These are phyloP conservation scores for Trachythela sp. DNA, from an alignment of 64 coral and sea anemone genomes.

Conservation along the genomic window DNA sequence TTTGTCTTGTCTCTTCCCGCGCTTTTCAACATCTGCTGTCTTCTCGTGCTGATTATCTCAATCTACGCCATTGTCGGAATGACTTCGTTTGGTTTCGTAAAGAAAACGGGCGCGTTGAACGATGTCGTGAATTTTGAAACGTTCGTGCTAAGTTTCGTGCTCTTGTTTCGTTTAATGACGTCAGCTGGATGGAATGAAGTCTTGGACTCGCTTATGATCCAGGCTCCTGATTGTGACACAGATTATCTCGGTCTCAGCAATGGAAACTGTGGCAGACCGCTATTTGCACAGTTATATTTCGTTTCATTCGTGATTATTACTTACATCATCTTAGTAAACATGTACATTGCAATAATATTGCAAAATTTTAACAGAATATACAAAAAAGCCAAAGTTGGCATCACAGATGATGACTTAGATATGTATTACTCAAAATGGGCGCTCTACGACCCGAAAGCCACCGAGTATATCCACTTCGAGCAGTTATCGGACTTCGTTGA, in stretches of 20 bases:
- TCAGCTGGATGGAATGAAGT: conserved; percentile 86
- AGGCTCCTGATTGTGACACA: conserved; percentile 64
- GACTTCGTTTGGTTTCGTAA: conserved; percentile 69
- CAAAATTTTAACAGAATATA: conserved; percentile 87
- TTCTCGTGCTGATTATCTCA: conserved; percentile 74
- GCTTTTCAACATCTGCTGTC: conserved; percentile 74
- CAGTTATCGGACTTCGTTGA: conserved; percentile 83
- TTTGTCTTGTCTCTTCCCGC: conserved; percentile 83
- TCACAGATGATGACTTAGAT: conserved; percentile 90
- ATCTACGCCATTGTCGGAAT: conserved; percentile 89
- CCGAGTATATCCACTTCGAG: conserved; percentile 82
- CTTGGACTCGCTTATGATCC: conserved; percentile 63
- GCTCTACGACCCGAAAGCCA: conserved; percentile 60
- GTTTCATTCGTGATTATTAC: conserved; percentile 78
- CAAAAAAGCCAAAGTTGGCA: conserved; percentile 75
- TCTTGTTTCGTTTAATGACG: conserved; percentile 78
- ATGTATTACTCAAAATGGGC: conserved; percentile 97
- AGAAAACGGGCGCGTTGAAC: conserved; percentile 65
- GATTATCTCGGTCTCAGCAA: conserved; percentile 41
- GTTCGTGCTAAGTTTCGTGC: conserved; percentile 67
- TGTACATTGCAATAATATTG: conserved; percentile 96
- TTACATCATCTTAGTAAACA: conserved; percentile 92
- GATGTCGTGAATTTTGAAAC: conserved; percentile 91
- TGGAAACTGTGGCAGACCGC: conserved; percentile 78
- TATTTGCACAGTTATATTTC: conserved; percentile 69